phyloP scores from a whole-genome alignment of 2,113 vertebrate genomes.

The Siphamia tubifer region DNA sequence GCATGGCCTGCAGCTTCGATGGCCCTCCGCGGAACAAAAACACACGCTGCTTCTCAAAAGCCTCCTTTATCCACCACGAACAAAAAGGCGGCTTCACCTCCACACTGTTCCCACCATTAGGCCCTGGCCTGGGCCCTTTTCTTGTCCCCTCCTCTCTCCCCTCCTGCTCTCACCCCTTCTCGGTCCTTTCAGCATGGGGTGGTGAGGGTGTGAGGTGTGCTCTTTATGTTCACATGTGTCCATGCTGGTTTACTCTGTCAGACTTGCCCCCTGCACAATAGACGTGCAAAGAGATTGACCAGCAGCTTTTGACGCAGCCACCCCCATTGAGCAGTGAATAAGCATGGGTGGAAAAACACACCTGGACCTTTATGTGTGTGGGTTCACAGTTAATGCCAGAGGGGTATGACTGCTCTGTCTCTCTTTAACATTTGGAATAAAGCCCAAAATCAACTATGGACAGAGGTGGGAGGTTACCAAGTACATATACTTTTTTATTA shows the following conservation, averaged over 20 bases:
- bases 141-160: constrained; percentile 23
- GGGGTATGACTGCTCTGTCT: constrained; percentile 7
- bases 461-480: too few species aligned
- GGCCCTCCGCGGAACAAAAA: constrained; percentile 71
- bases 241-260: constrained; percentile 64
- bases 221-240: constrained; percentile 75
- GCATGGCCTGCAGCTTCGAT: constrained; percentile 68
- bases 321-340: constrained; percentile 57
- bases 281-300: constrained; percentile 69
- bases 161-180: constrained; percentile 29
- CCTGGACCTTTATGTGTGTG: constrained; percentile 61
- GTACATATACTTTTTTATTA: too few species aligned
- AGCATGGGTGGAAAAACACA: constrained; percentile 57
- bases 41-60: constrained; percentile 71
- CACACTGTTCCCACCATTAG: constrained; percentile 73
- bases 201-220: constrained; percentile 51
- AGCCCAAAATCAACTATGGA: background rate
- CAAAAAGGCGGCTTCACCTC: constrained; percentile 76
- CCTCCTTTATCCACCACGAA: constrained; percentile 65
- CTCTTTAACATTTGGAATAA: constrained; percentile 17
- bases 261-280: constrained; percentile 51
- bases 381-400: constrained; percentile 12
- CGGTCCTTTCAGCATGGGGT: constrained; percentile 46
- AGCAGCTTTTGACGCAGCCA: constrained; percentile 59
- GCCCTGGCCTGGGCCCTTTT: constrained; percentile 43